Percentiles rank a stretch among this genome's conserved stretches.
Evolutionary conservation across 2,888 invertebrate genomes (phyloP).

Genomic region (Agrilus cyanescens): DNA sequence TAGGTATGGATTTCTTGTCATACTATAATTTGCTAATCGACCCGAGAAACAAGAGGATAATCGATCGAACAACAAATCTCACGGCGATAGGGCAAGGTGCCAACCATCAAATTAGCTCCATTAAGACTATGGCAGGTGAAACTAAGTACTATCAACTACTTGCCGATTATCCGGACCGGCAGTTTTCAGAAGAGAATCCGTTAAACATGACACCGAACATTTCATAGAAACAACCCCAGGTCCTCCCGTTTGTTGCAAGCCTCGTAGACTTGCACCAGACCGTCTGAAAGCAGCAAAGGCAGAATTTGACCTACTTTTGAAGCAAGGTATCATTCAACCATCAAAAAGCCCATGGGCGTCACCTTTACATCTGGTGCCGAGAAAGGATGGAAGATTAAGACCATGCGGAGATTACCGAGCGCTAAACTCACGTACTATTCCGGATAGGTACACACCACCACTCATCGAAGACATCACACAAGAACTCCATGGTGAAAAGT

Average conservation of each 20-base stretch:
- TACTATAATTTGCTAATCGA: too few species aligned
- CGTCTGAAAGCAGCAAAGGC: constrained; percentile 16
- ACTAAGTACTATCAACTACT: too few species aligned
- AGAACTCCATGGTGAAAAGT: constrained; percentile 1
- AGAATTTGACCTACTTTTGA: constrained; percentile 19
- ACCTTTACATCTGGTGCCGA: constrained; percentile 21
- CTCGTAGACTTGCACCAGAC: constrained; percentile 22
- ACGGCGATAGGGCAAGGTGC: too few species aligned
- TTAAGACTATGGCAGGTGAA: too few species aligned
- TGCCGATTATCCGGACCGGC: background rate
- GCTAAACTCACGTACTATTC: constrained; percentile 15
- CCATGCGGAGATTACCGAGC: constrained; percentile 18
- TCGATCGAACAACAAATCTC: too few species aligned
- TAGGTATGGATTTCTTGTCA: too few species aligned
- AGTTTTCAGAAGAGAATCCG: background rate
- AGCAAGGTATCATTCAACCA: constrained; percentile 17
- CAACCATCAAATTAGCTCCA: too few species aligned
- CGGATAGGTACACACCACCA: constrained; percentile 15
- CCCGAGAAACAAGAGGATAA: too few species aligned
- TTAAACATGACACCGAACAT: background rate
- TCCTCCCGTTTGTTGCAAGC: constrained; percentile 20
- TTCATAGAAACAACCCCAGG: constrained; percentile 11
- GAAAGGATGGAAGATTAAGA: constrained; percentile 12
- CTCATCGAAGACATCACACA: constrained; percentile 17
- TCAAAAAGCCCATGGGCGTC: constrained; percentile 20